Evolutionary conservation across 2,888 invertebrate species (phyloP), one percentile per base, ranked within the genome.

Genomic region (Dicycla oo): DNA sequence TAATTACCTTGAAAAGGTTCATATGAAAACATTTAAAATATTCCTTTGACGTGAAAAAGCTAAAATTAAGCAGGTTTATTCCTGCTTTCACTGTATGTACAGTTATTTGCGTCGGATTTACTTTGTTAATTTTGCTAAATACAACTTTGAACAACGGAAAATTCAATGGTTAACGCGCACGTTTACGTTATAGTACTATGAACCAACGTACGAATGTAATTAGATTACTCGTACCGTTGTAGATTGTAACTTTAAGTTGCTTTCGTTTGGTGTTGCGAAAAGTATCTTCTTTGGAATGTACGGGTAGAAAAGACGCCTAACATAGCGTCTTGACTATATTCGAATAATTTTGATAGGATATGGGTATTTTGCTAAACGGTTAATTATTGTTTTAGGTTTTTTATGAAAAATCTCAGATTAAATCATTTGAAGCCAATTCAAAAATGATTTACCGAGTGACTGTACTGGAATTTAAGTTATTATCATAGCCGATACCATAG

Each of bases 211-310:
- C 60, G 34, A 71, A 75, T 57, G 68, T 75, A 82, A 75, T 84
- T 71, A 67, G 58, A 75, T 82, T 77, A 84, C 67, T 56, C 70
- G 73, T 67, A 82, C 77, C 74, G 45, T 15, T 73, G 80, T 76
- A 73, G 80, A 73, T 62, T 63, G 69, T 73, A 56, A 65, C 47
- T 72, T 75, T 60, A 78, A 64, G 63, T 81, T 72, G 62, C 65
- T 72, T 80, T 76, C 62, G 68, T 78, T 75, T 68, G 30, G 60
- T 69, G 26, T 74, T 72, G 64, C 11, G 26, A 78, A 83, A 78
- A 45, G 69, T 72, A 66, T 70, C 56, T 63, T 57, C 10, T 57
- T 63, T 45, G 45, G 4, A 60, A 51, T 70, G 23, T 54, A 73
- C 63, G 40, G 73, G 5, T 40, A 1, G 1, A 11, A 63, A 63